phyloP scores from a whole-genome alignment of 2,113 vertebrate species.

The Oreochromis aureus region DNA sequence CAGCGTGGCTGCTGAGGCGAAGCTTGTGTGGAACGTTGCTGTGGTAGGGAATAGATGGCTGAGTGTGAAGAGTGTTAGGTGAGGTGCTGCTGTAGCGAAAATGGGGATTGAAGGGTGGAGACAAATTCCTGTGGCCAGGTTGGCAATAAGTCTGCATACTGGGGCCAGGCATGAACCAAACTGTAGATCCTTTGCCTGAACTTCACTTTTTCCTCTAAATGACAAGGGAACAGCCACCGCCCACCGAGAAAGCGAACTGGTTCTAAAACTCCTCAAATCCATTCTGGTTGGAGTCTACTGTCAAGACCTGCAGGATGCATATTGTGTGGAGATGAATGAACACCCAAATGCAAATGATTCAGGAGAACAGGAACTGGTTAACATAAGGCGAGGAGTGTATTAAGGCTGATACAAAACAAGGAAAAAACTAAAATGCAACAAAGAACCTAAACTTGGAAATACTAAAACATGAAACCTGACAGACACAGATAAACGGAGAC shows the following conservation, averaged over 20 bases:
- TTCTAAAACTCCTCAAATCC: neutral
- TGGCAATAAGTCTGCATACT: neutral
- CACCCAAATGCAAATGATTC: neutral
- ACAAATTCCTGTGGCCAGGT: neutral
- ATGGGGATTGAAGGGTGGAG: neutral
- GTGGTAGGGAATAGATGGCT: neutral
- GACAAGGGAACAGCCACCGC: neutral
- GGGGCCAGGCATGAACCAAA: neutral
- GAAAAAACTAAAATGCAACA: neutral
- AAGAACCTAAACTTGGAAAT: neutral
- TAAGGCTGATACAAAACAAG: neutral
- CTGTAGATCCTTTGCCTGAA: neutral
- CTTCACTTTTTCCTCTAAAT: neutral
- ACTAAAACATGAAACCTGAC: neutral
- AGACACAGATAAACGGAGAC: neutral
- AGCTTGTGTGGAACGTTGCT: neutral
- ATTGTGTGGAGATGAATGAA: neutral
- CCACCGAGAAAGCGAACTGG: neutral
- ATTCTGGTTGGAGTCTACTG: neutral
- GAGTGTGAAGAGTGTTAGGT: neutral
- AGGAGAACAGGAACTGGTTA: neutral
- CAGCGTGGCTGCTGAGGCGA: neutral
- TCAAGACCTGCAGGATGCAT: neutral
- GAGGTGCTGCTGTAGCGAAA: neutral
- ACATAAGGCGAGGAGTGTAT: neutral